Conservation (phyloP, 2,888 invertebrate species). For the Agrochola lota region DNA sequence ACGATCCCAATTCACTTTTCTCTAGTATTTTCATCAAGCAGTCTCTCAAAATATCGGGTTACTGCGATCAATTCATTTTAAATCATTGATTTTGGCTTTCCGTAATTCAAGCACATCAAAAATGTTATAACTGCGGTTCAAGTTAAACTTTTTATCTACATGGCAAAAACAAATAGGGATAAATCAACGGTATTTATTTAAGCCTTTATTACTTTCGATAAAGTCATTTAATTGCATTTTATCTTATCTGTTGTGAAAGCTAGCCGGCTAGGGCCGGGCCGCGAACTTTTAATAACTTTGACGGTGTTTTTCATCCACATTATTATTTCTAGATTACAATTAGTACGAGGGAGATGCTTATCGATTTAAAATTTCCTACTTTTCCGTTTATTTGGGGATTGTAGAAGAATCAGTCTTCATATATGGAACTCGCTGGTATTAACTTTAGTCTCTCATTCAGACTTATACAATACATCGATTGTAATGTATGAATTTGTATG, state of each 20-base stretch:
- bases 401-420: slow-evolving; percentile 4
- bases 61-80: neutral
- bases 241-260: slow-evolving; percentile 41
- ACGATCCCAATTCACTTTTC: neutral
- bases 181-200: slow-evolving; percentile 24
- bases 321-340: neutral
- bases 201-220: slow-evolving; percentile 37
- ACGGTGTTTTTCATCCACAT: neutral
- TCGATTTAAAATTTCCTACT: slow-evolving; percentile 5
- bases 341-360: slow-evolving; percentile 3
- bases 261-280: neutral
- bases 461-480: neutral
- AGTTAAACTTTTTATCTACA: slow-evolving; percentile 18
- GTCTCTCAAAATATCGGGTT: neutral
- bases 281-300: slow-evolving; percentile 33
- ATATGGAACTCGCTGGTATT: neutral
- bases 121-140: slow-evolving; percentile 6
- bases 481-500: slow-evolving; percentile 8
- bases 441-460: slow-evolving; percentile 10
- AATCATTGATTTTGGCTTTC: neutral
- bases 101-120: slow-evolving; percentile 5
- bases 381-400: neutral
- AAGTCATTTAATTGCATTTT: slow-evolving; percentile 36
- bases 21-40: neutral
- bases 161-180: slow-evolving; percentile 31